Base-by-base conservation (phyloP, 2,797 vertebrate species). In the Distichodus sexfasciatus region DNA sequence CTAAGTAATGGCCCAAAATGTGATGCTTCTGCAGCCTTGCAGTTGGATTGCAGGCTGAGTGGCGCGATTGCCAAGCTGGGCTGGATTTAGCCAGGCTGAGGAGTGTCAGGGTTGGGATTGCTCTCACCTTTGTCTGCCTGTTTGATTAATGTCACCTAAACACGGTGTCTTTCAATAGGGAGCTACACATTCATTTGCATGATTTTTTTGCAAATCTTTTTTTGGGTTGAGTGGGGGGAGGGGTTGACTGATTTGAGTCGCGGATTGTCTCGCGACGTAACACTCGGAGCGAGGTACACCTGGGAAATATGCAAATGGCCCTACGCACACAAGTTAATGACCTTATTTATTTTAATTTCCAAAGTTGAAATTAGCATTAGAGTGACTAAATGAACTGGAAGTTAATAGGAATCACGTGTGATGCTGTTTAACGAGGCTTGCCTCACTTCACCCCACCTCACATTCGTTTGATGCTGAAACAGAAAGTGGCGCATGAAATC, bases 81-180 rank as follows among this genome's bases (percentile, higher is more conserved):
- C n/a, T 48, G 14, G 26, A 29, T 15, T 28, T 14, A n/a, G 48
- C n/a, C 29, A 51, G n/a, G 41, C 53, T 84, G 82, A 84, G 79
- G 79, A 88, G 78, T 89, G 87, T 87, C 87, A 86, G 87, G 89
- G 87, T 87, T 87, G 86, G 87, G 89, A 89, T 91, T 89, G 88
- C 86, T 89, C 87, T 91, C 90, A 92, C 89, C 88, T 91, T 91
- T 91, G 88, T 88, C 87, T 88, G 89, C 89, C 90, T 90, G 90
- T 91, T 90, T 91, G 91, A 91, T 92, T 92, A 93, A 91, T 92
- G 90, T 92, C 89, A 91, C 87, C 90, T 89, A 90, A 92, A 91
- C 83, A 88, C 88, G 86, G 87, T 89, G 90, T 91, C 86, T 91
- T 90, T 87, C 87, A 88, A 89, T 90, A 81, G 85, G 87, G 87